Evolutionary conservation across 2,113 vertebrate species (phyloP).

Genomic region (Nothocercus julius): DNA sequence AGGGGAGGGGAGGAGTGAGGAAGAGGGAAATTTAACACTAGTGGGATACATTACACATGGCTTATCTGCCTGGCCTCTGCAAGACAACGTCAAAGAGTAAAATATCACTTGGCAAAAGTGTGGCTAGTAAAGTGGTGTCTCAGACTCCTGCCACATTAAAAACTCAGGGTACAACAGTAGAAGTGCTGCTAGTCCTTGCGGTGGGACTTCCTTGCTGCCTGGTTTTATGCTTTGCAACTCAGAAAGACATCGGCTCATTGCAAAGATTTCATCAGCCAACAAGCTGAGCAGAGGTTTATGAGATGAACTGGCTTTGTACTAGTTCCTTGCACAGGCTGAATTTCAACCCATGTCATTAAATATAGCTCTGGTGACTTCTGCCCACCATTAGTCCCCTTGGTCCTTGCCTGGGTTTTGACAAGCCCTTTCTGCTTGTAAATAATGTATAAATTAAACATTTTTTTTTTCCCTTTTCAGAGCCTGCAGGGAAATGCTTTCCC

Average conservation of each 20-base stretch:
- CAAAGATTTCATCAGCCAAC: neutral
- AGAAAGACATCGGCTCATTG: neutral
- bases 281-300: neutral
- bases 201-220: neutral
- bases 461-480: neutral
- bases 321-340: neutral
- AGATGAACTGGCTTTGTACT: neutral
- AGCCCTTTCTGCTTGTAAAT: neutral
- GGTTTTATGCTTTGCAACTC: neutral
- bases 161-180: neutral
- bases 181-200: neutral
- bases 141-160: fast-evolving
- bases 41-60: neutral
- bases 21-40: constrained; percentile 14
- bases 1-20: neutral
- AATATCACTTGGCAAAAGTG: neutral
- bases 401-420: neutral
- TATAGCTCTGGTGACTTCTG: neutral
- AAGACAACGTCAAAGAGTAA: neutral
- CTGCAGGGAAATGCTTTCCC: neutral
- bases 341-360: neutral
- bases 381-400: neutral
- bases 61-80: constrained; percentile 11
- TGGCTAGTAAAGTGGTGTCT: neutral
- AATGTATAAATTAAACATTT: neutral